Evolutionary conservation across 2,113 vertebrate species (phyloP), one percentile per base, ranked within the genome.

Genomic region (Apodemus speciosus): DNA sequence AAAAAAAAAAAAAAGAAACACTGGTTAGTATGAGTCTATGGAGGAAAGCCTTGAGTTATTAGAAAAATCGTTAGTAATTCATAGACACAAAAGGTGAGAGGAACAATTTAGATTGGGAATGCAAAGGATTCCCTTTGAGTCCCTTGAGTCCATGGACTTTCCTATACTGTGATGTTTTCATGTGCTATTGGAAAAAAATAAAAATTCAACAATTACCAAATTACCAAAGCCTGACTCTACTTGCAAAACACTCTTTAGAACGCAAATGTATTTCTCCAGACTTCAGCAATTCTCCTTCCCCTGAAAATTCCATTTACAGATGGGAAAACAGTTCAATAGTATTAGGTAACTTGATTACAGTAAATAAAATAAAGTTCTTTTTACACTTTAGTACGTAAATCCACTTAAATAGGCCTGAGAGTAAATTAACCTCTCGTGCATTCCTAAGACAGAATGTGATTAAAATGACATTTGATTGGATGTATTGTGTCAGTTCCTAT

Each of bases 361-460:
- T 64, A 51, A 93, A 88, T 81, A 69, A 18, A 88, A 77, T 95
- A 76, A 77, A 90, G 20, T 49, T 92, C 30, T 11, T 76, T 83
- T 81, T 60, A 51, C 49, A 83, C 9, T 64, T 90, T 80, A 40
- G 27, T 68, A 88, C 85, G 66, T 69, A 89, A 91, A 81, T 43
- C 27, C 40, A 46, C 88, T 53, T 87, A 64, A 94, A 92, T 88
- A 46, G 32, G 27, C n/a, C 60, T n/a, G 35, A 77, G 25, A 77
- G 56, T 62, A 49, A 94, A 95, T 91, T 73, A 94, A 91, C 38
- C 85, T 88, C 16, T 73, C 76, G 56, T 89, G 60, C 40, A 83
- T 95, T 92, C 62, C 87, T 92, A 76, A 71, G 72, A 60, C 43
- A 69, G 93, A 90, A 88, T 79, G 85, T 71, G 69, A 90, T 94